Evolutionary conservation across 1,140 invertebrate species (phyloP), one percentile per base, ranked within the genome.

Genomic region (Leptonema lineaticorne): DNA sequence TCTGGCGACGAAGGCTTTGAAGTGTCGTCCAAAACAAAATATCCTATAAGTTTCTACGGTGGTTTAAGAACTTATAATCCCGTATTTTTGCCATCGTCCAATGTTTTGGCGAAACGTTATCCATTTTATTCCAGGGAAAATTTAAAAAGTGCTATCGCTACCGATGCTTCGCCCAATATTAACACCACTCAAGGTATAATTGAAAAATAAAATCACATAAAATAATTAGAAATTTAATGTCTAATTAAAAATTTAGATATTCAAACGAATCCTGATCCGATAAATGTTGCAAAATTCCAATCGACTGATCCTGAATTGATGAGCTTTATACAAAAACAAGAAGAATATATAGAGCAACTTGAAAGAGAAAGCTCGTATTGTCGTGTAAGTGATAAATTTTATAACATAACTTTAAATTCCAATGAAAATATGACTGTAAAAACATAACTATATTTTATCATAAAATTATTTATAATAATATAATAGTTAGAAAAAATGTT

Each of bases 311-410:
- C 81, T 14, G 88, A 90, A 75, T 75, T 90, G 14, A 83, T 88
- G 70, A 85, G 86, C 56, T 92, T 92, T 72, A 90, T 93, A 22
- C 88, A 92, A 77, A 87, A 89, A 60, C 92, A 93, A 75, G 90
- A 92, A 75, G 90, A 92, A 65, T 93, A 93, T 70, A 93, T 93
- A 27, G 88, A 92, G 59, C 90, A 93, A 74, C 73, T 93, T 18
- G 91, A 93, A 77, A 86, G 88, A 70, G 91, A 93, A 78, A 91
- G 90, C 46, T 88, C 88, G 71, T 92, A 90, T 75, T 92, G 90
- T 75, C 84, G 88, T 76, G 86, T 87, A 79, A 76, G 77, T 74
- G 22, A 8, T 56, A 46, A 60, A 45, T 63, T 45, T 16, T 64
- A 1, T 29, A 14, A 18, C 46, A 16, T 7, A 24, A 26, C n/a